Evolutionary conservation across 2,888 invertebrate genomes (phyloP).

Genomic region (Eumerus sabulonum): DNA sequence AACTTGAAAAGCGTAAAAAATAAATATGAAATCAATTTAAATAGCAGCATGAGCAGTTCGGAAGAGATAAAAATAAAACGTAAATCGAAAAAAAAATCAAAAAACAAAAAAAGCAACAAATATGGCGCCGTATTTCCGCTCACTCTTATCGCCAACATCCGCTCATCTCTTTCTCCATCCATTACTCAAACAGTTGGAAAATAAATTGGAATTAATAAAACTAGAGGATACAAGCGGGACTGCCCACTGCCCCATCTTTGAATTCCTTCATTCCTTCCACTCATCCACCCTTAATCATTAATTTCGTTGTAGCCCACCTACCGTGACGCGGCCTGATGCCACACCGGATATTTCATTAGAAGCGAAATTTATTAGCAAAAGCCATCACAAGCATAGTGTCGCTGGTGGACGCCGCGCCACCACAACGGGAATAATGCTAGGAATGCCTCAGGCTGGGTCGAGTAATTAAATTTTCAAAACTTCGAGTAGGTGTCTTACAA

Average conservation of each 20-base stretch:
- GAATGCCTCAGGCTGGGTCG: slow-evolving; percentile 62
- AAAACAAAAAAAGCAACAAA: slow-evolving; percentile 24
- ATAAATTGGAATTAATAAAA: slow-evolving; percentile 66
- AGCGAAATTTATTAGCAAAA: slow-evolving; percentile 56
- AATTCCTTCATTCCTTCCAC: neutral
- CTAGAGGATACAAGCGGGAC: neutral
- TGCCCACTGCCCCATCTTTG: neutral
- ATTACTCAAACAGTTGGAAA: slow-evolving; percentile 50
- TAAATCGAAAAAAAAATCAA: slow-evolving; percentile 7
- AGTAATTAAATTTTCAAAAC: slow-evolving; percentile 69
- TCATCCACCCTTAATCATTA: slow-evolving; percentile 39
- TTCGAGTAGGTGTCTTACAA: slow-evolving; percentile 65
- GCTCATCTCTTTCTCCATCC: slow-evolving; percentile 50
- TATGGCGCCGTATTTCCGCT: slow-evolving; percentile 29
- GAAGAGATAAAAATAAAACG: slow-evolving; percentile 22
- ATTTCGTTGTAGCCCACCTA: slow-evolving; percentile 37
- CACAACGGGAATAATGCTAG: slow-evolving; percentile 61
- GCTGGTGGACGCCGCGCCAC: slow-evolving; percentile 30
- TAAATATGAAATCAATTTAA: slow-evolving; percentile 29
- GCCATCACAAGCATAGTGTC: slow-evolving; percentile 2
- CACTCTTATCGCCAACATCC: slow-evolving; percentile 45
- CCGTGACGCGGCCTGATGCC: slow-evolving; percentile 33
- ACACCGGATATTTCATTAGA: slow-evolving; percentile 67
- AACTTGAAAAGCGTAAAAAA: slow-evolving; percentile 6
- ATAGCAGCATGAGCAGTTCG: slow-evolving; percentile 1